These are phyloP conservation scores for Megalonaias nervosa DNA, from an alignment of 1,140 invertebrate species.

Conservation along the genomic window DNA sequence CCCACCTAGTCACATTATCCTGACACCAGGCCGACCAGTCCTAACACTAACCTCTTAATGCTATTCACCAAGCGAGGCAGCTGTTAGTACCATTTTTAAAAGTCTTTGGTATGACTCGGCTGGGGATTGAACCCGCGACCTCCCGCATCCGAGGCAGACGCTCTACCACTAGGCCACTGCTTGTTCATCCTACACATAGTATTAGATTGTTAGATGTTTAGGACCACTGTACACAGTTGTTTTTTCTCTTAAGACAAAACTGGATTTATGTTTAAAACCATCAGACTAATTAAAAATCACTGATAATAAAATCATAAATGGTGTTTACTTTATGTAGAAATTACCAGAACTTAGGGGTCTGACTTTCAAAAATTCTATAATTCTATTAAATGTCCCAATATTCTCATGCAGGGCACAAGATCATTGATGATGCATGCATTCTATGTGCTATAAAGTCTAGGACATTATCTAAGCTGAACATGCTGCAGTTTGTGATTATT, in stretches of 20 bases:
- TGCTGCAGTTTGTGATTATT: conserved; percentile 2
- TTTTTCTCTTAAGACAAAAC: conserved; percentile 42
- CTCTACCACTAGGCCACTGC: too few relatives aligned
- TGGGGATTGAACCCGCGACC: too few relatives aligned
- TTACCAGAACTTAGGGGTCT: conserved; percentile 29
- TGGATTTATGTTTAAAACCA: conserved; percentile 26
- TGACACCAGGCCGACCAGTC: too few relatives aligned
- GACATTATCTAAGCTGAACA: conserved; percentile 7
- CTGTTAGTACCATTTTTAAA: too few relatives aligned
- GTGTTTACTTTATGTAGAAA: conserved; percentile 35
- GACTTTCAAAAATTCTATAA: conserved; percentile 1
- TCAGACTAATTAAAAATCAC: conserved; percentile 35
- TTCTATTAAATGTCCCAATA: conserved; percentile 19
- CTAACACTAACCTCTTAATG: too few relatives aligned
- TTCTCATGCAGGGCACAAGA: conserved; percentile 10
- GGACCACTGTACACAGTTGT: conserved; percentile 44
- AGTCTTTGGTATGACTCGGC: too few relatives aligned
- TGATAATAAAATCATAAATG: conserved; percentile 37
- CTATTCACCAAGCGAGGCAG: too few relatives aligned
- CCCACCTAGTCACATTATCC: too few relatives aligned
- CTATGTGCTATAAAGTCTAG: conserved; percentile 16
- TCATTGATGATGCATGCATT: conserved; percentile 12
- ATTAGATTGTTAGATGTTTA: conserved; percentile 28
- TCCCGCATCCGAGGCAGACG: too few relatives aligned
- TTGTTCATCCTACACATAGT: conserved; percentile 34